Conservation (phyloP, 1,140 invertebrate species). For the Drosophila paulistorum region DNA sequence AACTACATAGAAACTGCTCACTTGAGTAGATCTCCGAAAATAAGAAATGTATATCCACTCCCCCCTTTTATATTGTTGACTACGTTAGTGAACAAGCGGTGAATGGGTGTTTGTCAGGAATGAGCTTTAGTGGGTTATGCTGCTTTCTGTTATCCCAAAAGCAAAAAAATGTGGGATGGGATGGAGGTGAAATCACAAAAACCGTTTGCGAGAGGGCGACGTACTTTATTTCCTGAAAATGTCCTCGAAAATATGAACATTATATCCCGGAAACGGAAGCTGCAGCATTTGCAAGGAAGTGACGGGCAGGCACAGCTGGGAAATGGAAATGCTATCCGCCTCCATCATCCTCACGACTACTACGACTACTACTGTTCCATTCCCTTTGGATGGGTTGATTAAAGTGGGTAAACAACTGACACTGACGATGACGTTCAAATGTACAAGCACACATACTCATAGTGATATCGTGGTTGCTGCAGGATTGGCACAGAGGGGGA, state of each 20-base stretch:
- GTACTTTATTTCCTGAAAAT: constrained; percentile 83
- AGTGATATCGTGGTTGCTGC: constrained; percentile 18
- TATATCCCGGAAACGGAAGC: constrained; percentile 83
- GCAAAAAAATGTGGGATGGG: neutral
- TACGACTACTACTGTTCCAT: constrained; percentile 16
- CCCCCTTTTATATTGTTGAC: neutral
- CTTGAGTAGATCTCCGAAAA: too few relatives aligned
- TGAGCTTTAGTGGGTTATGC: constrained; percentile 29
- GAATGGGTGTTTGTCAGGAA: constrained; percentile 21
- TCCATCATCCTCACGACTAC: neutral
- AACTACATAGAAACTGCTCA: too few relatives aligned
- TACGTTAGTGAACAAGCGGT: constrained; percentile 15
- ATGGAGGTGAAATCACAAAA: constrained; percentile 26
- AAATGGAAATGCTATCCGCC: constrained; percentile 16
- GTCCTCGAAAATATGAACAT: constrained; percentile 83
- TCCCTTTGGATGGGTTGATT: constrained; percentile 65
- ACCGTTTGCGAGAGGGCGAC: constrained; percentile 68
- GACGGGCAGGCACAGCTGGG: constrained; percentile 44
- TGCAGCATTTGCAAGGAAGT: constrained; percentile 83
- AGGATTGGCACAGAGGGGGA: too few relatives aligned
- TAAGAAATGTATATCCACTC: too few relatives aligned
- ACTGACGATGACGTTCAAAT: constrained; percentile 52
- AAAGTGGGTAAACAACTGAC: constrained; percentile 75
- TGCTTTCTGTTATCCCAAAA: constrained; percentile 41
- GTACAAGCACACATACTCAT: constrained; percentile 43